These are phyloP conservation scores for Drosophila truncata DNA, from an alignment of 1,140 invertebrate genomes.

Conservation along the genomic window DNA sequence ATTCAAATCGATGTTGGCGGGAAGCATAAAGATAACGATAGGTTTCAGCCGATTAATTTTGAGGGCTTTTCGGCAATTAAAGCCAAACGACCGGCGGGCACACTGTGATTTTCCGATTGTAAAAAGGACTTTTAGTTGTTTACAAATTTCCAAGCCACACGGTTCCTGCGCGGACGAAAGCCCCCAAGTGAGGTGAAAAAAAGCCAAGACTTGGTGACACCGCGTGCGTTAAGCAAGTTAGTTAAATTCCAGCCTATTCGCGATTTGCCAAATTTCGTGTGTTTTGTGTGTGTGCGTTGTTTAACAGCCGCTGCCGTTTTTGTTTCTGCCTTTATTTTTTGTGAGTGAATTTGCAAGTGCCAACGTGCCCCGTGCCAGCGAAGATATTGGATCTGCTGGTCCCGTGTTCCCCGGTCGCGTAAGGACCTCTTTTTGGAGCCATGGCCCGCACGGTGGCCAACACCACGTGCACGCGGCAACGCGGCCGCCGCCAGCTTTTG, in stretches of 20 bases:
- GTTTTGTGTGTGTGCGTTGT: background rate
- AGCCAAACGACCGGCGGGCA: too few relatives aligned
- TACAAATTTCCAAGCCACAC: slow-evolving; percentile 39
- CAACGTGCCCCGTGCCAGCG: slow-evolving; percentile 9
- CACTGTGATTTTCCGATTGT: too few relatives aligned
- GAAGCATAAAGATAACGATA: too few relatives aligned
- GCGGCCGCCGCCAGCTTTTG: slow-evolving; percentile 62
- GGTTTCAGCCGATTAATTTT: too few relatives aligned
- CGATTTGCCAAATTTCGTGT: background rate
- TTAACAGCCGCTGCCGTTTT: background rate
- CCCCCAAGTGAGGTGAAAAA: background rate
- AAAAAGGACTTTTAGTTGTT: slow-evolving; percentile 41
- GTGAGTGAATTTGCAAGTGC: slow-evolving; percentile 29
- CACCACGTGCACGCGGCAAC: slow-evolving; percentile 67
- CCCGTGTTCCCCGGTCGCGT: background rate
- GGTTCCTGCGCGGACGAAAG: slow-evolving; percentile 28
- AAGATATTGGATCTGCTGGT: background rate
- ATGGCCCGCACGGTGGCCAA: slow-evolving; percentile 33
- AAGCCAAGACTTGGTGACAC: background rate
- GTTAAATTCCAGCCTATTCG: slow-evolving; percentile 39
- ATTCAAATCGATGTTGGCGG: too few relatives aligned
- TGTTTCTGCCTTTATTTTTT: slow-evolving; percentile 27
- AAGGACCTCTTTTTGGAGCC: slow-evolving; percentile 2
- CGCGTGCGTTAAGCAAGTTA: slow-evolving; percentile 29
- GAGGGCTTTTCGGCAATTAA: too few relatives aligned